Base-by-base conservation (phyloP, 1,140 invertebrate species). In the Archegozetes longisetosus region DNA sequence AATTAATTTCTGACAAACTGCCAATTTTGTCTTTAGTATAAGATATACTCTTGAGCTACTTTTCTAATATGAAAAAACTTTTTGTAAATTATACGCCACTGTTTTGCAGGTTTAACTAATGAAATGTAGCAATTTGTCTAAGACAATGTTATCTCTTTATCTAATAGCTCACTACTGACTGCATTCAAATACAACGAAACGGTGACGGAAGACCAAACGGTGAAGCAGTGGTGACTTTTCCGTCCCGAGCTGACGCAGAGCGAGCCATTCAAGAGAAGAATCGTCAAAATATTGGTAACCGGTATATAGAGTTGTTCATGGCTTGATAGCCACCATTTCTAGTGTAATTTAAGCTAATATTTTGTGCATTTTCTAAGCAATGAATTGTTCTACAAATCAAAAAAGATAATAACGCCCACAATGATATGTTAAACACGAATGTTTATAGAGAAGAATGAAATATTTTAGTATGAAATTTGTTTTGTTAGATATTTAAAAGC, bases 221-320 rank as follows among this genome's bases (percentile, higher is more conserved):
- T 22, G 80, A 81, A 50, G 75, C 77, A 3, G 65, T 79, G 12
- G 74, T 78, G 9, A 70, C 74, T 17, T 77, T 81, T 56, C 70
- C 72, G 2, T 72, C 74, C 25, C 67, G 78, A 59, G 70, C 71
- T 13, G 70, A 81, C 62, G 80, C 79, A 6, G 80, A 82, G 65
- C 72, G 78, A 46, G 73, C 79, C 58, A 73, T 79, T 47, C 71
- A 71, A 62, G 73, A 73, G 65, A 73, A 72, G 40, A 76, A 74
- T 55, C 71, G 77, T 2, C 76, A 79, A 62, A 73, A 75, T 27
- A 74, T 79, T 14, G 79, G 78, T 61, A 79, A 76, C 65, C 72
- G 78, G 26, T 75, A 75, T 64, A 73, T 80, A 17, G 79, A 81
- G 60, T 66, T 77, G n/a, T 76, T 77, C 61, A 69, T 73, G 67